Evolutionary conservation across 2,113 vertebrate genomes (phyloP).

Genomic region (Anseranas semipalmata): DNA sequence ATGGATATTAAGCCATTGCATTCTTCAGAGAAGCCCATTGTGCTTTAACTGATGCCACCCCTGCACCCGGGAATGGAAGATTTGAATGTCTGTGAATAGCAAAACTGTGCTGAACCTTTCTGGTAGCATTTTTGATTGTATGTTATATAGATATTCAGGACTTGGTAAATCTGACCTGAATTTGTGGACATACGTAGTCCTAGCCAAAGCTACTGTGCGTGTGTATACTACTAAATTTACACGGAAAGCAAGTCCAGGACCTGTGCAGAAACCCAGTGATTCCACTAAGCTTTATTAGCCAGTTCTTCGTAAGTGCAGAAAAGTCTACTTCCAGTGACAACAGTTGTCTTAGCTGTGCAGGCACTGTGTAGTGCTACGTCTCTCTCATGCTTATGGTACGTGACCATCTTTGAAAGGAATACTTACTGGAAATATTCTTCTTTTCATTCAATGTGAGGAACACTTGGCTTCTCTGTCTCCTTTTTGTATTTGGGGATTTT

Average conservation of each 20-base stretch:
- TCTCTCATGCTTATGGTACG: fast-evolving
- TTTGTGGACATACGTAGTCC: fast-evolving
- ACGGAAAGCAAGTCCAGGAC: background rate
- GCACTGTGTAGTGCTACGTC: background rate
- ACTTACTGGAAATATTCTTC: background rate
- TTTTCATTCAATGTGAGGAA: background rate
- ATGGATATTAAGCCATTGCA: background rate
- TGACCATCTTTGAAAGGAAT: conserved; percentile 9
- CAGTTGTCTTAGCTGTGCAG: background rate
- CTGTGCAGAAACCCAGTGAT: background rate
- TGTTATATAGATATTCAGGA: background rate
- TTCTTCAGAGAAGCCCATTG: background rate
- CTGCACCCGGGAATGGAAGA: background rate
- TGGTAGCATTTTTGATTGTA: background rate
- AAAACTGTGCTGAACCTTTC: background rate
- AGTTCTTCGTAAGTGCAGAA: background rate
- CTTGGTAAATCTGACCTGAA: background rate
- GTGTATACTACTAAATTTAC: background rate
- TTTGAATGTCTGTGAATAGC: background rate
- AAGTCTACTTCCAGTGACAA: background rate
- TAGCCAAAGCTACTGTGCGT: background rate
- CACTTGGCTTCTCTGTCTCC: background rate
- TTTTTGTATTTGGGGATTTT: conserved; percentile 2
- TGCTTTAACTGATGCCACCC: background rate
- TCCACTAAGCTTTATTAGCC: background rate